Conservation (phyloP, 1,140 invertebrate species). For the Zaprionus gabonicus region DNA sequence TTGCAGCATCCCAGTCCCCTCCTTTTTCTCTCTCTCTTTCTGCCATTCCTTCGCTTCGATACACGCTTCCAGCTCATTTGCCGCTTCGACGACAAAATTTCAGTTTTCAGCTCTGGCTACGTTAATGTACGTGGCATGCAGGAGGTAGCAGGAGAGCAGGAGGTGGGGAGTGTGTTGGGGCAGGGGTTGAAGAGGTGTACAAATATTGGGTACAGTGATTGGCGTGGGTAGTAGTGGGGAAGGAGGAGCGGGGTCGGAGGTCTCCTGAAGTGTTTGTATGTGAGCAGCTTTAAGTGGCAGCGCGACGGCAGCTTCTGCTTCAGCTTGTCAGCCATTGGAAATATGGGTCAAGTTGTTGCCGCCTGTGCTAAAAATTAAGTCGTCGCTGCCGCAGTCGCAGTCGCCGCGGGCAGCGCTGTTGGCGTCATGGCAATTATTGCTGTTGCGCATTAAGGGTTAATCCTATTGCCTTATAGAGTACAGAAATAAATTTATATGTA, state of each 20-base stretch:
- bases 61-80: slow-evolving; percentile 77
- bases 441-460: slow-evolving; percentile 78
- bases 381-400: slow-evolving; percentile 46
- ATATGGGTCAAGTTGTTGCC: slow-evolving; percentile 82
- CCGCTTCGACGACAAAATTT: slow-evolving; percentile 81
- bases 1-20: slow-evolving; percentile 41
- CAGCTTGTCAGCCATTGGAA: slow-evolving; percentile 63
- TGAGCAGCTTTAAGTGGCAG: slow-evolving; percentile 73
- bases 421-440: slow-evolving; percentile 77
- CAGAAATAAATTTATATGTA: slow-evolving; percentile 45
- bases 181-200: slow-evolving; percentile 20
- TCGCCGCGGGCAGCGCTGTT: slow-evolving; percentile 21
- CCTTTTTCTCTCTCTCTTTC: neutral
- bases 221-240: neutral
- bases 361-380: slow-evolving; percentile 80
- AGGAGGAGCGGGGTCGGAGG: too few relatives aligned
- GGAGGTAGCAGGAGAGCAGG: neutral
- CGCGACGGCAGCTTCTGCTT: slow-evolving; percentile 21
- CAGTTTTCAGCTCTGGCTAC: slow-evolving; percentile 70
- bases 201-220: slow-evolving; percentile 36
- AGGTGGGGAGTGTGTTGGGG: neutral
- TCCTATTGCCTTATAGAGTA: slow-evolving; percentile 64
- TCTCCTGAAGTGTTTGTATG: slow-evolving; percentile 55
- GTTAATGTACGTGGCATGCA: slow-evolving; percentile 59
- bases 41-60: slow-evolving; percentile 28